Base-by-base conservation (phyloP, 2,797 vertebrate genomes). In the Holocentrus rufus region DNA sequence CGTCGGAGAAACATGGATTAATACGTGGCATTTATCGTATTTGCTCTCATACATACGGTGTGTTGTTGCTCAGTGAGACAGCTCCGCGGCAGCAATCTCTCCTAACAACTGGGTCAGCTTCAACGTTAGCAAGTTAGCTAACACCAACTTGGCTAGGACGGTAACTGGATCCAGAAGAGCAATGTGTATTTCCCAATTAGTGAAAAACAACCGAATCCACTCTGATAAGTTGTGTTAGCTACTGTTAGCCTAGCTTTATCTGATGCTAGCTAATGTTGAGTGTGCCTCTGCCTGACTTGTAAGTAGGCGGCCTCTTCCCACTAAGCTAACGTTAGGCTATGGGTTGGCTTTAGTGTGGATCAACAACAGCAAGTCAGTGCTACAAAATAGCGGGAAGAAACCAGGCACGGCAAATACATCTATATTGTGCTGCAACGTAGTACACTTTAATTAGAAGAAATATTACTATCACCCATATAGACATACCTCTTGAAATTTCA, bases 301-400 rank as follows among this genome's bases (percentile, higher is more conserved):
- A 56, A 18, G 62, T 59, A 82, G 77, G 68, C 79, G 85, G 85
- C 83, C 74, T 86, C 64, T 75, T 55, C 60, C 57, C 61, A 30
- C 42, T 30, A 57, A 15, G 65, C 73, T 80, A 79, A 65, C 70
- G 44, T 5, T 46, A 46, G 44, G 39, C 34, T 36, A 36, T 7
- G 54, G 42, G 44, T 58, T 22, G 70, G 59, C 66, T 30, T 31
- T 15, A 20, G 15, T 39, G 30, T 52, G 31, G 76, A 42, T 76
- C 72, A 60, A 78, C 83, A 72, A 73, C 83, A 65, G 89, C 84
- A 60, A 70, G 58, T 22, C 7, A 72, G 84, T 31, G 53, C 82
- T 59, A 65, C 81, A 90, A 92, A 93, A 92, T 89, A 92, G 93
- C 93, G 93, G 93, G 93, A 93, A 94, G 85, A 79, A 42, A 61